A percentile compares a stretch with the other conserved stretches of the same genome.
These are phyloP conservation scores for Synchiropus splendidus DNA, from an alignment of 2,113 vertebrate species.

Conservation along the genomic window DNA sequence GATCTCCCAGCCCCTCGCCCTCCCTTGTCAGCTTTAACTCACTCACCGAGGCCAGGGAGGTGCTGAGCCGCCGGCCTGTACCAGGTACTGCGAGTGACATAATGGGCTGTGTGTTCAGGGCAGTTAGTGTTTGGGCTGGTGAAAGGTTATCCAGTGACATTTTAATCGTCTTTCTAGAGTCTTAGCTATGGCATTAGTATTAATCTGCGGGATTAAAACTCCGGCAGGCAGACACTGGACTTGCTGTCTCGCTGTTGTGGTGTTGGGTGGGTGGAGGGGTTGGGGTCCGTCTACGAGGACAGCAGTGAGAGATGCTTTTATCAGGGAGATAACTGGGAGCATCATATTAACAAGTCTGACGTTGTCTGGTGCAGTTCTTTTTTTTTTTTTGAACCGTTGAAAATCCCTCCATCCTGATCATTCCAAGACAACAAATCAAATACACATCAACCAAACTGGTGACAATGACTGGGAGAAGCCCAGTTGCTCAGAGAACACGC, in stretches of 20 bases:
- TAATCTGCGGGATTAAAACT: slow-evolving; percentile 61
- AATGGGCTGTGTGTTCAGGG: slow-evolving; percentile 44
- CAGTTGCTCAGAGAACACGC: no score
- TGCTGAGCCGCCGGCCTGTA: slow-evolving; percentile 34
- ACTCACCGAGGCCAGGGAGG: slow-evolving; percentile 26
- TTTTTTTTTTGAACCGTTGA: no score
- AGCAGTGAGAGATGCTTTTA: neutral
- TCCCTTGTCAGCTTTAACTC: slow-evolving; percentile 12
- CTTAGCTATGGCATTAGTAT: slow-evolving; percentile 53
- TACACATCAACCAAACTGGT: no score
- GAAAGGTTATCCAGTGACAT: slow-evolving; percentile 65
- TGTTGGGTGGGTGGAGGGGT: neutral
- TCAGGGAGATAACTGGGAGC: no score
- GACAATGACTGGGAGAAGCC: no score
- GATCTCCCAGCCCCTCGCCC: slow-evolving; percentile 6
- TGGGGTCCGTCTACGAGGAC: neutral
- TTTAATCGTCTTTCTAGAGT: slow-evolving; percentile 66
- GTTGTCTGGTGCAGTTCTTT: no score
- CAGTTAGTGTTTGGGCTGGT: slow-evolving; percentile 58
- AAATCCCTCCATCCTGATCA: no score
- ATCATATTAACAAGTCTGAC: no score
- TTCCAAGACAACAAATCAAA: no score
- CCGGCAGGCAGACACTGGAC: slow-evolving; percentile 41
- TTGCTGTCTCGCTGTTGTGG: slow-evolving; percentile 32
- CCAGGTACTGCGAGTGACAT: slow-evolving; percentile 52